These are phyloP conservation scores for Leptatherina wallacei DNA, from an alignment of 2,797 vertebrate species.

Conservation along the genomic window DNA sequence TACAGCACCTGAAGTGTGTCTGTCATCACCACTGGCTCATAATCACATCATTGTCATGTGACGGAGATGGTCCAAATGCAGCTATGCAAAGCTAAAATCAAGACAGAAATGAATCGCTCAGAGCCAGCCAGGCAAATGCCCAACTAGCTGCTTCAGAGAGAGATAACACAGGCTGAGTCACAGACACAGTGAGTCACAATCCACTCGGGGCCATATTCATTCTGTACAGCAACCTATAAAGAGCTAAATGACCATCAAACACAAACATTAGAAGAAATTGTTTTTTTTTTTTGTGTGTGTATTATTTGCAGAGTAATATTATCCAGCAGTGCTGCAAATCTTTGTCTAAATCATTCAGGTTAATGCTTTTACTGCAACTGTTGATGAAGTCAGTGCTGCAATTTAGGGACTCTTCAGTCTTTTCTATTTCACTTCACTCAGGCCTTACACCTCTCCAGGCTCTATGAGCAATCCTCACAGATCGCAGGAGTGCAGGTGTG, in stretches of 20 bases:
- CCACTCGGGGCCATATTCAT: constrained; percentile 29
- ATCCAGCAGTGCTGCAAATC: constrained; percentile 20
- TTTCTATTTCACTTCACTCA: constrained; percentile 45
- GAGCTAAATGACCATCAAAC: constrained; percentile 38
- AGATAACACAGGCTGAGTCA: constrained; percentile 50
- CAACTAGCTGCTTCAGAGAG: constrained; percentile 36
- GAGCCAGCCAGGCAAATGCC: constrained; percentile 41
- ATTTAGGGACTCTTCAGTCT: constrained; percentile 40
- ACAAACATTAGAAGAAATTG: constrained; percentile 26
- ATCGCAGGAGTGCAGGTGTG: constrained; percentile 68
- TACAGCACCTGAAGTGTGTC: constrained; percentile 26
- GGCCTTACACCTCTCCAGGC: constrained; percentile 55
- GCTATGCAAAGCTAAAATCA: constrained; percentile 41
- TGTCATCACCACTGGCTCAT: constrained; percentile 9
- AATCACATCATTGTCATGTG: constrained; percentile 44
- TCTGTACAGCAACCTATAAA: constrained; percentile 22
- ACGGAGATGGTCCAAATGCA: constrained; percentile 38
- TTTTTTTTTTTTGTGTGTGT: constrained; percentile 23
- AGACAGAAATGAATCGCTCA: constrained; percentile 46
- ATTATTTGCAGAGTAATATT: constrained; percentile 8
- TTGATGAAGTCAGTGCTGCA: constrained; percentile 36
- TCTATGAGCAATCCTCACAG: constrained; percentile 67
- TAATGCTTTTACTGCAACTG: constrained; percentile 39
- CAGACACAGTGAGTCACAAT: constrained; percentile 39
- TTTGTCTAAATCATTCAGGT: constrained; percentile 35